Evolutionary conservation across 2,113 vertebrate genomes (phyloP).

Genomic region (Heteronetta atricapilla): DNA sequence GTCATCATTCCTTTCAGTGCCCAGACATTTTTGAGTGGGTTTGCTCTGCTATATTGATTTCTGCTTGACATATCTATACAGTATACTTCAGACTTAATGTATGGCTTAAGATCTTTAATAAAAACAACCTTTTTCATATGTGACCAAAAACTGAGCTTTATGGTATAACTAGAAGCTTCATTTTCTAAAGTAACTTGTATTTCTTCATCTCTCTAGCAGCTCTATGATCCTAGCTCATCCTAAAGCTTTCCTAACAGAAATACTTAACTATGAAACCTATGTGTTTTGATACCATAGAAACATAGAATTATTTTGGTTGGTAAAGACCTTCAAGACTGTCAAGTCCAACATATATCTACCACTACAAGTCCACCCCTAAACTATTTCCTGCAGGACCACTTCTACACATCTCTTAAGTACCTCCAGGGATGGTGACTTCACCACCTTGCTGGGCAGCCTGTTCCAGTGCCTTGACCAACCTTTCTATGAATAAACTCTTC

Average conservation of each 20-base stretch:
- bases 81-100: neutral
- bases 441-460: too few relatives aligned
- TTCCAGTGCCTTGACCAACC: too few relatives aligned
- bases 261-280: neutral
- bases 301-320: neutral
- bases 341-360: neutral
- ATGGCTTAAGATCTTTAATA: neutral
- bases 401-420: neutral
- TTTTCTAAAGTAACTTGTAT: neutral
- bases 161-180: neutral
- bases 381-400: neutral
- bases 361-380: neutral
- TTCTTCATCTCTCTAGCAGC: neutral
- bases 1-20: neutral
- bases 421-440: too few relatives aligned
- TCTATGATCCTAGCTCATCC: neutral
- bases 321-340: neutral
- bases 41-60: neutral
- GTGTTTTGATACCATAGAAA: neutral
- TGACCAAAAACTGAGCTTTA: neutral
- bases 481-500: too few relatives aligned
- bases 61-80: neutral
- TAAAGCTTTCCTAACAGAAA: neutral
- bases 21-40: neutral
- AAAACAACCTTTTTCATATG: neutral